Percentiles rank a stretch among this genome's conserved stretches.
These are phyloP conservation scores for Bos javanicus DNA, from an alignment of 2,113 vertebrate genomes.

Conservation along the genomic window DNA sequence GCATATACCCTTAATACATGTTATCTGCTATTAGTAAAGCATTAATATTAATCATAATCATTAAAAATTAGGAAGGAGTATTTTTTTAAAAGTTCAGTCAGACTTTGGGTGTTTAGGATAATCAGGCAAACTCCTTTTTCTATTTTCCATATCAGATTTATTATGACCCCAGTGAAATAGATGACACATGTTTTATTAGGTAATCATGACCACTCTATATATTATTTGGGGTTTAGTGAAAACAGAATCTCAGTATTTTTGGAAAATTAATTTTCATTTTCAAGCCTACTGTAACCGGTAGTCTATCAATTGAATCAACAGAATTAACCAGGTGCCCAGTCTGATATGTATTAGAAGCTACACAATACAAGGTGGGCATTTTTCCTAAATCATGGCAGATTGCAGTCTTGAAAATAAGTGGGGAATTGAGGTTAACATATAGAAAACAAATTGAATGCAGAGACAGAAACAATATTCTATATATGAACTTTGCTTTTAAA, in stretches of 20 bases:
- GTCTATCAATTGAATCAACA: slow-evolving; percentile 4
- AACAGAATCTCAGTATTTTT: neutral
- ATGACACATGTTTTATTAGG: neutral
- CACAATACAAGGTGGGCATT: neutral
- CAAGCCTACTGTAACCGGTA: neutral
- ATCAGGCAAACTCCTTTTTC: neutral
- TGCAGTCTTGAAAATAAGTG: neutral
- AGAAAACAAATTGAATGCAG: neutral
- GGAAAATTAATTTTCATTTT: neutral
- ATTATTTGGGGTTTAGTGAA: neutral
- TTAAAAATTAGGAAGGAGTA: neutral
- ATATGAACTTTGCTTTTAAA: neutral
- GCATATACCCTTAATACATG: neutral
- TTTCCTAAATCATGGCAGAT: neutral
- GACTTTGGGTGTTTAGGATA: neutral
- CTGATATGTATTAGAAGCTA: neutral
- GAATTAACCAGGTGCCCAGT: neutral
- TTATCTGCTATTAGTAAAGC: neutral
- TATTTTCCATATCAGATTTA: neutral
- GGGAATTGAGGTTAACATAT: neutral
- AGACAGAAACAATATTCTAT: neutral
- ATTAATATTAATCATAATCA: neutral
- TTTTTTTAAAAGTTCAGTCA: neutral
- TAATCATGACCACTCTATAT: neutral
- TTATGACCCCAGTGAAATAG: neutral